Evolutionary conservation across 1,140 invertebrate species (phyloP).

Genomic region (Meteorus sp.): DNA sequence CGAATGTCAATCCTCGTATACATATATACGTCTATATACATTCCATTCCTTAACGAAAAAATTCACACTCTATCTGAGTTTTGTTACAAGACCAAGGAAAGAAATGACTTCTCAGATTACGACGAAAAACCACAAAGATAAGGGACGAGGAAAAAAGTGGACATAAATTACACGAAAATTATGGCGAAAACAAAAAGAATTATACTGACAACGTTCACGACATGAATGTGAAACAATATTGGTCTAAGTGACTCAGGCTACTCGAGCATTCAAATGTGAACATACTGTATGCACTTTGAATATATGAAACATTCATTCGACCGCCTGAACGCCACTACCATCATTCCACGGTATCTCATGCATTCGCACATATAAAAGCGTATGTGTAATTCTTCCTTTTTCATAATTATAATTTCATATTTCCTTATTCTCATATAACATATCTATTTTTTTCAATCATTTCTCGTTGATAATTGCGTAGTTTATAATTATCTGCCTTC

Average conservation of each 20-base stretch:
- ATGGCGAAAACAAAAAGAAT: not conserved
- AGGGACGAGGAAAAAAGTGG: not conserved
- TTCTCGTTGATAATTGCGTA: not conserved
- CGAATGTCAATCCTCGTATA: too few species aligned
- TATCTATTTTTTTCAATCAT: not conserved
- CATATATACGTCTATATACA: not conserved
- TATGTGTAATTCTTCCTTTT: constrained; percentile 29
- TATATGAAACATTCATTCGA: too few species aligned
- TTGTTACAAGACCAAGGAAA: too few species aligned
- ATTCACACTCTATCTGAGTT: not conserved
- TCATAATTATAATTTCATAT: constrained; percentile 17
- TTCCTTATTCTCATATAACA: too few species aligned
- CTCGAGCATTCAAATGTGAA: too few species aligned
- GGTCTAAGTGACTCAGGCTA: not conserved
- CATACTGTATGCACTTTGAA: too few species aligned
- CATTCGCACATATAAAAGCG: too few species aligned
- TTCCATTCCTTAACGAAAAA: not conserved
- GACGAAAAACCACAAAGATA: not conserved
- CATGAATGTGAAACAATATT: not conserved
- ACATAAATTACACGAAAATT: too few species aligned
- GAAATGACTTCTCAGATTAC: too few species aligned
- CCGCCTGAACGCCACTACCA: too few species aligned
- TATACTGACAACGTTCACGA: not conserved
- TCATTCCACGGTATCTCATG: too few species aligned
- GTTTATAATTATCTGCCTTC: too few species aligned